Percentiles rank a stretch among this genome's conserved stretches.
These are phyloP conservation scores for Chloebia gouldiae DNA, from an alignment of 2,113 vertebrate species.

Conservation along the genomic window DNA sequence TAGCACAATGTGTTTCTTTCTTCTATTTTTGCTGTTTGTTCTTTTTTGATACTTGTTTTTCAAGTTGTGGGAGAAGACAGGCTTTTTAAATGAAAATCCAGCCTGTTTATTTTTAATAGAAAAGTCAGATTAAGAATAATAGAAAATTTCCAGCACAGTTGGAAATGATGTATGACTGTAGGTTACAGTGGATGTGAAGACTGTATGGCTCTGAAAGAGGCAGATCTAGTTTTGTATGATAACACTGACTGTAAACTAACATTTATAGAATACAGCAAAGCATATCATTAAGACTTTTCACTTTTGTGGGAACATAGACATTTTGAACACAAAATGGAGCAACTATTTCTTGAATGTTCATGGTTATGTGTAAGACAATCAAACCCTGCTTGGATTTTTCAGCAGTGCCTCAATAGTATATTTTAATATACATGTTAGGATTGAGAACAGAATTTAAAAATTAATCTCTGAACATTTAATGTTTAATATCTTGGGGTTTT, in stretches of 20 bases:
- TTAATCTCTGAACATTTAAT: not conserved
- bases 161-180: constrained; percentile 25
- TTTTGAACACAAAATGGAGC: not conserved
- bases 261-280: not conserved
- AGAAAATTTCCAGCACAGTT: constrained; percentile 20
- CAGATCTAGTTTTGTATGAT: constrained; percentile 46
- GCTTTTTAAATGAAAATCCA: constrained; percentile 24
- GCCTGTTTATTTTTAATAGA: constrained; percentile 58
- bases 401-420: not conserved
- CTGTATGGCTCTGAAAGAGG: constrained; percentile 5
- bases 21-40: constrained; percentile 34
- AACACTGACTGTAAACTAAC: not conserved
- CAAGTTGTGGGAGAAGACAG: not conserved
- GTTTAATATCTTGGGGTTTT: not conserved
- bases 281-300: not conserved
- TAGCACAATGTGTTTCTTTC: constrained; percentile 56
- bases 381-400: constrained; percentile 14
- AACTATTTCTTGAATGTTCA: not conserved
- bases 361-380: constrained; percentile 15
- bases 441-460: constrained; percentile 23
- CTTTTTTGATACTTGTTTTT: constrained; percentile 54
- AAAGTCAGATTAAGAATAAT: constrained; percentile 5
- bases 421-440: not conserved
- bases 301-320: not conserved
- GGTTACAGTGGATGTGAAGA: constrained; percentile 21